Base-by-base conservation (phyloP, 2,113 vertebrate species). In the Euleptes europaea region DNA sequence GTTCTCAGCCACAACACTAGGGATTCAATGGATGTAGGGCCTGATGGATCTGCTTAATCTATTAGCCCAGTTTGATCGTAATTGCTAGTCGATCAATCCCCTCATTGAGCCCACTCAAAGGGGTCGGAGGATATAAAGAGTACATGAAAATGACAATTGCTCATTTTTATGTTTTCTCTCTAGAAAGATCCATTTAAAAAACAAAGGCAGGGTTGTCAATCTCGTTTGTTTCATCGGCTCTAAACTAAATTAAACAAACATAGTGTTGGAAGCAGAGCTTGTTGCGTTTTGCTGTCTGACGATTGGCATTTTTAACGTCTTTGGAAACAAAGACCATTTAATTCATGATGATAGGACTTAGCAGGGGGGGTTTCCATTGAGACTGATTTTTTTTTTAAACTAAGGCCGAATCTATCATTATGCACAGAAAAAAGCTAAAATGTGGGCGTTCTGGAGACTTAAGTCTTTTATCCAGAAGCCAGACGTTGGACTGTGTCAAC, bases 381-480 rank as follows among this genome's bases (percentile, higher is more conserved):
- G 87, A 90, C 33, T 87, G 86, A 60, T 19, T 88, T 92, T 94
- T 38, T 91, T 21, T 47, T 47, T 47, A 6, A 60, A 89, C 23
- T 94, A 47, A 90, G 92, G 83, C 87, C 82, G 88, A 86, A 92
- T 65, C 80, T 87, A 67, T 77, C 86, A 86, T 86, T 94, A 91
- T 49, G 63, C 88, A 82, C 35, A 60, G 84, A 63, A 93, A 88
- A 90, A 84, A 83, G 84, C 87, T 90, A 85, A 90, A 92, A 88
- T 88, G 78, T 84, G 69, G 42, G 21, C 28, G 21, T 84, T 70
- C 5, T 86, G 12, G 28, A 31, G 19, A n/a, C 14, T 92, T 70
- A 88, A 90, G 77, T 73, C 88, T 88, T 92, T 92, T 88, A 84
- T 86, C 84, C 85, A 42, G 83, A 80, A 90, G 82, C 89, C 57